Percentiles rank a stretch among this genome's conserved stretches.
These are phyloP conservation scores for Elephantulus edwardii DNA, from an alignment of 2,113 vertebrate species.

Conservation along the genomic window DNA sequence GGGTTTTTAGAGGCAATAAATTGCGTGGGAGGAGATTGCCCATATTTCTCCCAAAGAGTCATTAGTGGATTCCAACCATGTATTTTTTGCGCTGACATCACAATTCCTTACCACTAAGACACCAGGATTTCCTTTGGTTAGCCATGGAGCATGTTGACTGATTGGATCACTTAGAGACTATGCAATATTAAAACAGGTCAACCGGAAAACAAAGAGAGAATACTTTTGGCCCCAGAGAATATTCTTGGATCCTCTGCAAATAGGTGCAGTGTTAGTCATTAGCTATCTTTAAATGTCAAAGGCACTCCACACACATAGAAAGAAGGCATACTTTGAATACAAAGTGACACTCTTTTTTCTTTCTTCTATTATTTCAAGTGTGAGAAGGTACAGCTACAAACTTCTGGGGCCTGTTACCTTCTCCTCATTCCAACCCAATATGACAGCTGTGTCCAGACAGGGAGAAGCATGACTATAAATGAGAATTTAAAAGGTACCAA, in stretches of 20 bases:
- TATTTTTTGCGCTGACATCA: too few species aligned
- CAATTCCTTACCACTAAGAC: too few species aligned
- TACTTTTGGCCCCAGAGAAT: neutral
- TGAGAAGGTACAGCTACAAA: neutral
- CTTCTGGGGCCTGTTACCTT: too few species aligned
- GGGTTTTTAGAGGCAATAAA: too few species aligned
- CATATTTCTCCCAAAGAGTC: too few species aligned
- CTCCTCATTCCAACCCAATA: neutral
- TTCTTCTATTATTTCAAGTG: neutral
- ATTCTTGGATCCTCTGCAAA: neutral
- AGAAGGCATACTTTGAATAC: neutral
- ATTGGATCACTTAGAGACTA: neutral
- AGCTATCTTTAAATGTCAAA: neutral
- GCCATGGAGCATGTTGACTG: neutral
- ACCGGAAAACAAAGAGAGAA: neutral
- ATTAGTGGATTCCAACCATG: too few species aligned
- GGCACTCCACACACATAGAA: neutral
- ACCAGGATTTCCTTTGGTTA: neutral
- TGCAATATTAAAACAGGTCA: neutral
- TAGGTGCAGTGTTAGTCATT: neutral
- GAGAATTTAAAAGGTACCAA: slow-evolving; percentile 48
- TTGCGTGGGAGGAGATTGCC: too few species aligned
- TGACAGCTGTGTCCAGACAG: neutral
- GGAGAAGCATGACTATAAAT: neutral
- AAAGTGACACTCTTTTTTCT: neutral